A percentile compares a stretch with the other conserved stretches of the same genome.
phyloP scores from a whole-genome alignment of 2,888 invertebrate species.

The Lamellibrachia satsuma region DNA sequence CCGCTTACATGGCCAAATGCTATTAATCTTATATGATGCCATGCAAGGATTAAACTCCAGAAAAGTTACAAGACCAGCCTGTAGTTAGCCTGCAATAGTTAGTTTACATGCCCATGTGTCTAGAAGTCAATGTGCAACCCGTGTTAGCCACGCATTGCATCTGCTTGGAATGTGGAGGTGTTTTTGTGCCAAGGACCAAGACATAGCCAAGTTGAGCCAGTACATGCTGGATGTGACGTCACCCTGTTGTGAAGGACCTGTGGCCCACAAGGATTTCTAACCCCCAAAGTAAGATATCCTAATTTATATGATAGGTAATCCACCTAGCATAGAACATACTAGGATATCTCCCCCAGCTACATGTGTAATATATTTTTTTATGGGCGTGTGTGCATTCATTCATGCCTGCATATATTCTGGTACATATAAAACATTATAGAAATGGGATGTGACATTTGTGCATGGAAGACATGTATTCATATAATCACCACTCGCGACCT shows the following conservation, averaged over 20 bases:
- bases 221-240: conserved; percentile 13
- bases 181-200: neutral
- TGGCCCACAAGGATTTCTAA: neutral
- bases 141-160: neutral
- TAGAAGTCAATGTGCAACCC: neutral
- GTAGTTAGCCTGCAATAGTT: conserved; percentile 18
- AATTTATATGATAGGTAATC: neutral
- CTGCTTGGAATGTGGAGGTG: conserved; percentile 24
- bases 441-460: no score
- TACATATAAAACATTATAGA: no score
- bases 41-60: neutral
- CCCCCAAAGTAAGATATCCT: neutral
- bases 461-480: no score
- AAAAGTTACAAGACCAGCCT: conserved; percentile 14
- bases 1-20: neutral
- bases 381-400: no score
- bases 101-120: conserved; percentile 24
- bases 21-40: neutral
- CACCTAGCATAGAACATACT: no score
- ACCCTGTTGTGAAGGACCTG: neutral
- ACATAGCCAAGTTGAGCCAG: conserved; percentile 17
- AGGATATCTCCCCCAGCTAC: no score
- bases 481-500: no score
- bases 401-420: no score
- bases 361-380: no score